Percentiles rank a stretch among this genome's conserved stretches.
Evolutionary conservation across 2,113 vertebrate genomes (phyloP).

Genomic region (Apodemus sylvaticus): DNA sequence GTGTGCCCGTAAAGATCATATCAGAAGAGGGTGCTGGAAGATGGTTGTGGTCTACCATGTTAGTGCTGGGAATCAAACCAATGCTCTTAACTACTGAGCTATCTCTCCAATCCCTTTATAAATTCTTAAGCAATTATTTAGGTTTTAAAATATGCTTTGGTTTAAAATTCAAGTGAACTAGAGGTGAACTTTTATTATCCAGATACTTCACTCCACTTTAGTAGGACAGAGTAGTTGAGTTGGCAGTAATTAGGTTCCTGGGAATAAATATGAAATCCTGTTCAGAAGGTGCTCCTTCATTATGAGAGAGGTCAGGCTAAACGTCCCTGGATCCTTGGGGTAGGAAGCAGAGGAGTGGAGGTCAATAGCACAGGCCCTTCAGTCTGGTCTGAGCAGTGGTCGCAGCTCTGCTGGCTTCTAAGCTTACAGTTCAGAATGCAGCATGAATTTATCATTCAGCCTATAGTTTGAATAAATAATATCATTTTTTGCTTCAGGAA

Average conservation of each 20-base stretch:
- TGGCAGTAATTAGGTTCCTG: neutral
- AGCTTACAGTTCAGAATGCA: neutral
- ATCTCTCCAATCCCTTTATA: neutral
- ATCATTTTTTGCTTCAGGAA: neutral
- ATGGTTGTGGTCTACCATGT: neutral
- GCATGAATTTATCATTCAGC: neutral
- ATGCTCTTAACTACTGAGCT: neutral
- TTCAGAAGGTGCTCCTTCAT: neutral
- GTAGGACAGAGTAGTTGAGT: constrained; percentile 17
- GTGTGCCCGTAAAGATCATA: neutral
- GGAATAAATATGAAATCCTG: neutral
- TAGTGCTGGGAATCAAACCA: neutral
- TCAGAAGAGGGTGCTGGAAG: neutral
- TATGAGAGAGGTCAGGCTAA: neutral
- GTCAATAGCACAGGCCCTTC: neutral
- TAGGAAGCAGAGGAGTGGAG: neutral
- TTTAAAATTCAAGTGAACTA: neutral
- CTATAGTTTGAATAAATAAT: constrained; percentile 23
- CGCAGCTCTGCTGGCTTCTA: neutral
- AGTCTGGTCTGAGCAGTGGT: neutral
- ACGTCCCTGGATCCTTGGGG: neutral
- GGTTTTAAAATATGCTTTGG: constrained; percentile 45
- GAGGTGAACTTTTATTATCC: neutral
- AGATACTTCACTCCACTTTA: neutral
- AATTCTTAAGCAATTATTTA: constrained; percentile 3